Evolutionary conservation across 2,113 vertebrate genomes (phyloP).

Genomic region (Excalfactoria chinensis): DNA sequence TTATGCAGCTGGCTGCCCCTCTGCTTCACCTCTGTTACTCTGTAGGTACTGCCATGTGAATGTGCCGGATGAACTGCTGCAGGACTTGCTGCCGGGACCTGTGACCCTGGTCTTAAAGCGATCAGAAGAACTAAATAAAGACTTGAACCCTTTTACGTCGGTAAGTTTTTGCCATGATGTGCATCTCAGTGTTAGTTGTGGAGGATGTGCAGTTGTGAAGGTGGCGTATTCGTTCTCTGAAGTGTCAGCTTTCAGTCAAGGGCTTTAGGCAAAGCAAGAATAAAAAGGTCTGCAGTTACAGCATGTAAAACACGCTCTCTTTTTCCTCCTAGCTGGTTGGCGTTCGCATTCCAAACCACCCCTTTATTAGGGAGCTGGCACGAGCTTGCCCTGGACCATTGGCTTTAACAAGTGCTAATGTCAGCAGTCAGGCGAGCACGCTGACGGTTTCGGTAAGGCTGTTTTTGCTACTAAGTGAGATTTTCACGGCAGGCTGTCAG

Average conservation of each 20-base stretch:
- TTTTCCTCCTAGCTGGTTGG: slow-evolving; percentile 87
- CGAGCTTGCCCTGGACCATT: slow-evolving; percentile 87
- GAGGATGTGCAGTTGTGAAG: rapidly evolving
- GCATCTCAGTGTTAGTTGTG: rapidly evolving
- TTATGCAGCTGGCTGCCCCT: neutral
- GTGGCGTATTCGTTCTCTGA: rapidly evolving
- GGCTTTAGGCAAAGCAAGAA: rapidly evolving
- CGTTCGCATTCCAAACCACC: slow-evolving; percentile 89
- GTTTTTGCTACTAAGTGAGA: rapidly evolving
- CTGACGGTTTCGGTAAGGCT: slow-evolving; percentile 84
- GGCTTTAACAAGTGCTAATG: slow-evolving; percentile 93
- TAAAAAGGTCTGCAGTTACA: rapidly evolving
- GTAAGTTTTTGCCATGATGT: slow-evolving; percentile 65
- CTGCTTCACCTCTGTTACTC: neutral
- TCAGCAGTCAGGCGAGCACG: slow-evolving; percentile 88
- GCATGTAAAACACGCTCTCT: neutral
- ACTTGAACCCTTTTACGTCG: slow-evolving; percentile 93
- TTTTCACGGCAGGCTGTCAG: neutral
- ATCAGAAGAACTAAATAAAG: slow-evolving; percentile 83
- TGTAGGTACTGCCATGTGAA: slow-evolving; percentile 89
- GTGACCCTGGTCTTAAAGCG: slow-evolving; percentile 93
- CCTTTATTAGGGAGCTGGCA: slow-evolving; percentile 86
- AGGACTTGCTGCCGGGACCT: slow-evolving; percentile 90
- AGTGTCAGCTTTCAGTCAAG: neutral
- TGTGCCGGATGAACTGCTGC: slow-evolving; percentile 83